Base-by-base conservation (phyloP, 2,113 vertebrate species). In the Gopherus flavomarginatus region DNA sequence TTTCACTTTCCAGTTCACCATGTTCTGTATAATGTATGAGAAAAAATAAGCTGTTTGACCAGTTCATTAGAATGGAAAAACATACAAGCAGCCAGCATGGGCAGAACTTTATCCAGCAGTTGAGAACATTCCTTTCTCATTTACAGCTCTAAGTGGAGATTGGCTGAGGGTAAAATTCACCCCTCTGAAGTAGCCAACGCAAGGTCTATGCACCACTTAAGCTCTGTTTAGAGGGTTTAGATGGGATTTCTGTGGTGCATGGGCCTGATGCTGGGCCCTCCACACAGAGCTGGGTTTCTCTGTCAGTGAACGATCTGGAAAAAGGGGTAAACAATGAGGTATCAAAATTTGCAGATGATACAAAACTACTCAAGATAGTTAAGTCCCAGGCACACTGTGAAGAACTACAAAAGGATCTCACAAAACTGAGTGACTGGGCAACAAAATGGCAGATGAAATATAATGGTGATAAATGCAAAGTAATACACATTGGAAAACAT, bases 161-260 rank as follows among this genome's bases (percentile, higher is more conserved):
- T 11, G 81, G 24, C 77, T 50, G 50, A 44, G 14, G 72, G 17
- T 21, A 65, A 80, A 82, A 92, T 84, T 9, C 49, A 57, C 42
- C 17, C 35, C 54, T 24, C 44, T 49, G 85, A 69, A 83, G 92
- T 85, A n/a, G 31, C 11, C 56, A 85, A 56, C 38, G 19, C 5
- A 56, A 80, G 38, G 2, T 26, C 75, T 77, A 21, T n/a, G 65
- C 3, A 21, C 16, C 65, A 69, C 17, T 69, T n/a, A 69, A 69
- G 3, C 38, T 17, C 75, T 50, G 59, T 24, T 65, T 85, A 24
- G 47, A 53, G 47, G 11, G 78, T 72, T 89, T 44, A 7, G 2
- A 47, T 83, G 85, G 47, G 59, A 38, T 54, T 86, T 0, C 0
- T 49, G 35, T 0, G 0, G 38, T 47, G 12, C 38, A 77, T 44